These are phyloP conservation scores for Micromesistius poutassou DNA, from an alignment of 2,797 vertebrate genomes.

Conservation along the genomic window DNA sequence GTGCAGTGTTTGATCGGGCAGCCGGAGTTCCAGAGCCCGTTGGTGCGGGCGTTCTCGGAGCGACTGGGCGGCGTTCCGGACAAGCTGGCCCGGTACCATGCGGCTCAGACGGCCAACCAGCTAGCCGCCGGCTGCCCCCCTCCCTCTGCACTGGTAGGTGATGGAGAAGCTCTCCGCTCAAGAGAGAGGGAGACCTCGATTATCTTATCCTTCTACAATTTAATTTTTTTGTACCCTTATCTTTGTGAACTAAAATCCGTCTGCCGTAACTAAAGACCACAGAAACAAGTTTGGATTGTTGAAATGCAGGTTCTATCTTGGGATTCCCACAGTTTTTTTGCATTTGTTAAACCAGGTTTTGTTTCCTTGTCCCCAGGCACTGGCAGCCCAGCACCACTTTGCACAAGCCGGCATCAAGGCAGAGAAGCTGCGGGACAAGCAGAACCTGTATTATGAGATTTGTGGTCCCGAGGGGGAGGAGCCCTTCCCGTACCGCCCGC, in stretches of 20 bases:
- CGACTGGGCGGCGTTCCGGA: constrained; percentile 48
- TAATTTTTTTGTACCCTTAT: background rate
- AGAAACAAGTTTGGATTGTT: background rate
- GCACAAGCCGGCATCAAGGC: background rate
- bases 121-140: background rate
- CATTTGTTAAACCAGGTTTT: background rate
- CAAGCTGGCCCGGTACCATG: constrained; percentile 45
- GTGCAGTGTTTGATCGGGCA: constrained; percentile 40
- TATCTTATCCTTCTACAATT: too few species aligned
- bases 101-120: constrained; percentile 39
- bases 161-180: background rate
- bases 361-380: background rate
- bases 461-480: constrained; percentile 54
- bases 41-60: constrained; percentile 59
- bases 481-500: constrained; percentile 41
- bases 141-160: constrained; percentile 8
- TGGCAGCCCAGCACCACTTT: constrained; percentile 6
- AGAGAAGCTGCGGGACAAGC: constrained; percentile 46
- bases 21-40: constrained; percentile 39
- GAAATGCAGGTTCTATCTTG: background rate
- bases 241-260: background rate
- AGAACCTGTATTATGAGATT: constrained; percentile 79
- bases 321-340: background rate
- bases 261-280: background rate
- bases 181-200: background rate